Percentiles rank a stretch among this genome's conserved stretches.
Conservation (phyloP, 1,140 invertebrate genomes). For the Piezodorus guildinii region DNA sequence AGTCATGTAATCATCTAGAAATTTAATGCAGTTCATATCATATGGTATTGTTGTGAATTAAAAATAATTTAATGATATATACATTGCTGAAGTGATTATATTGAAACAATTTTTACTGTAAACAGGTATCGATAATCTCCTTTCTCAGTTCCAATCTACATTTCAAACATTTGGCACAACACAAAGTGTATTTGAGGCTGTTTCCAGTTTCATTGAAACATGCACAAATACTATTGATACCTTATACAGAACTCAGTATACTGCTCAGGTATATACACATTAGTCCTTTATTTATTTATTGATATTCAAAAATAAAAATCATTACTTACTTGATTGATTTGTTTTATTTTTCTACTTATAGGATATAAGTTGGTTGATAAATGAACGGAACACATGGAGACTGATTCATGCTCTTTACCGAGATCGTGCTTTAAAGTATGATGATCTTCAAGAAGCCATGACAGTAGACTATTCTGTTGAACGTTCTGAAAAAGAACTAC, state of each 20-base stretch:
- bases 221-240: slow-evolving; percentile 5
- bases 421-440: slow-evolving; percentile 38
- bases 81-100: too few species aligned
- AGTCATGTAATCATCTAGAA: too few species aligned
- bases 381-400: slow-evolving; percentile 79
- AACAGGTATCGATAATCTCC: not conserved
- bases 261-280: not conserved
- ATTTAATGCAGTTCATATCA: too few species aligned
- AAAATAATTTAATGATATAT: too few species aligned
- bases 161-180: slow-evolving; percentile 3
- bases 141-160: not conserved
- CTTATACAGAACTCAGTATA: not conserved
- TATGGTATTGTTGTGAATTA: too few species aligned
- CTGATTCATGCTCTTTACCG: slow-evolving; percentile 66
- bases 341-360: slow-evolving; percentile 7
- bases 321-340: not conserved
- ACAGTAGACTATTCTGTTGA: slow-evolving; percentile 33
- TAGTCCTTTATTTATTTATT: not conserved
- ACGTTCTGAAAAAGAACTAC: slow-evolving; percentile 49
- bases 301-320: not conserved
- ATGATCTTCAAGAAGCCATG: slow-evolving; percentile 37
- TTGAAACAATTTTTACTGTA: not conserved
- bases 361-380: slow-evolving; percentile 48
- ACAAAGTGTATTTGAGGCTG: slow-evolving; percentile 15
- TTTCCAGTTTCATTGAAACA: slow-evolving; percentile 14